These are phyloP conservation scores for human DNA, from an alignment of 2,113 vertebrate species.

Conservation along the genomic window DNA sequence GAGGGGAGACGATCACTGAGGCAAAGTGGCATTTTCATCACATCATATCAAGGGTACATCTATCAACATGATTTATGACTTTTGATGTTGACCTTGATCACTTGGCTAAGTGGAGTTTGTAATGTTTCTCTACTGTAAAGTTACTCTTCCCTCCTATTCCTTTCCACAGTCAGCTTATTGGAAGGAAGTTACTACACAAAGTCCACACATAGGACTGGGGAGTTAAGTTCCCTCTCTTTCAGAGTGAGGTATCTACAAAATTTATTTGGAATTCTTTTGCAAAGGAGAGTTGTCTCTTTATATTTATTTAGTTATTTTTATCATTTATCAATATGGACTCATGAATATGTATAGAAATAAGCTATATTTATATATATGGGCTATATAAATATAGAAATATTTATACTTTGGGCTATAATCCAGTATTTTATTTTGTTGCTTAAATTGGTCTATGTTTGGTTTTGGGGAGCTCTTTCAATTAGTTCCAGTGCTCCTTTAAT, in stretches of 20 bases:
- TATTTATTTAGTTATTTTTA: background rate
- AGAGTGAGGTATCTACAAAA: background rate
- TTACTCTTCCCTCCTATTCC: too few relatives aligned
- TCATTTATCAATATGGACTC: background rate
- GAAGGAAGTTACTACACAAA: background rate
- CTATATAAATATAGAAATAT: background rate
- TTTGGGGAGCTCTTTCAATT: background rate
- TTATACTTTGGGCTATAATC: background rate
- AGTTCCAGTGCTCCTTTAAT: background rate
- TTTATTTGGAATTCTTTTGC: background rate
- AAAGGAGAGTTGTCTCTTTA: background rate
- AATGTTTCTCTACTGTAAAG: background rate
- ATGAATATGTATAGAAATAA: background rate
- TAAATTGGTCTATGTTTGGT: background rate
- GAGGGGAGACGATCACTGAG: background rate
- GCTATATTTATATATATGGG: too few relatives aligned
- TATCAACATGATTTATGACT: background rate
- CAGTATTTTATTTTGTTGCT: background rate
- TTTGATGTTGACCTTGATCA: background rate
- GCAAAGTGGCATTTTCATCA: conserved; percentile 3
- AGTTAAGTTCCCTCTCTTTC: background rate
- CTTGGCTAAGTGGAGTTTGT: background rate
- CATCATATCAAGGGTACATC: background rate
- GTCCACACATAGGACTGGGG: background rate
- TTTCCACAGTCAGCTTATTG: background rate